Evolutionary conservation across 2,113 vertebrate genomes (phyloP).

Genomic region (Zosterops pallidus): DNA sequence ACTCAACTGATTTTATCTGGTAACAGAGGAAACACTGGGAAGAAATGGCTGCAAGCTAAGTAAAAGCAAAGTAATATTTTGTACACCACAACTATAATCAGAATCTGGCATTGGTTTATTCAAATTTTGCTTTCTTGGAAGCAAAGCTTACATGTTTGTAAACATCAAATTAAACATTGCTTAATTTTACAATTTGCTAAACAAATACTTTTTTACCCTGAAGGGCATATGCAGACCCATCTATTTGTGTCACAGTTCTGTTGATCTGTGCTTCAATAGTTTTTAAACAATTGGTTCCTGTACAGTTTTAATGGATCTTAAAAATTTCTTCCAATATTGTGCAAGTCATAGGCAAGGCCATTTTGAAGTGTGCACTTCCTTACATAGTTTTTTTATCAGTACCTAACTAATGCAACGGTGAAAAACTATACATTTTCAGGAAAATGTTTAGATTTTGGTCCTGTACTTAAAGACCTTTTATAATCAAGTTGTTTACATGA

Average conservation of each 20-base stretch:
- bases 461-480: conserved; percentile 72
- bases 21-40: conserved; percentile 37
- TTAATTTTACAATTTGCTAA: conserved; percentile 67
- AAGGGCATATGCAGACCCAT: conserved; percentile 39
- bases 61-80: conserved; percentile 4
- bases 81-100: conserved; percentile 60
- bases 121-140: conserved; percentile 56
- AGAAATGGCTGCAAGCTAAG: conserved; percentile 22
- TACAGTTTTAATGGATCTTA: conserved; percentile 36
- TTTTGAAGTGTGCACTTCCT: conserved; percentile 50
- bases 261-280: conserved; percentile 37
- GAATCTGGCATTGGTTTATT: conserved; percentile 69
- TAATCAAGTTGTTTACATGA: conserved; percentile 72
- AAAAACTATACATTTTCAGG: conserved; percentile 73
- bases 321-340: conserved; percentile 37
- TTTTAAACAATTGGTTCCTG: conserved; percentile 16
- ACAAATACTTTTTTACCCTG: conserved; percentile 44
- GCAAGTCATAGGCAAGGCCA: conserved; percentile 53
- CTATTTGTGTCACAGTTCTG: neutral
- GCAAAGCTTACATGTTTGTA: conserved; percentile 69
- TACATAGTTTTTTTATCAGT: conserved; percentile 22
- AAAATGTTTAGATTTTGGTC: conserved; percentile 75
- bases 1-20: conserved; percentile 33
- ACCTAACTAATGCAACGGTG: conserved; percentile 56
- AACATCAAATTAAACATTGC: conserved; percentile 72